Conservation (phyloP, 2,888 invertebrate species). For the Zhuqinia jingwanae region DNA sequence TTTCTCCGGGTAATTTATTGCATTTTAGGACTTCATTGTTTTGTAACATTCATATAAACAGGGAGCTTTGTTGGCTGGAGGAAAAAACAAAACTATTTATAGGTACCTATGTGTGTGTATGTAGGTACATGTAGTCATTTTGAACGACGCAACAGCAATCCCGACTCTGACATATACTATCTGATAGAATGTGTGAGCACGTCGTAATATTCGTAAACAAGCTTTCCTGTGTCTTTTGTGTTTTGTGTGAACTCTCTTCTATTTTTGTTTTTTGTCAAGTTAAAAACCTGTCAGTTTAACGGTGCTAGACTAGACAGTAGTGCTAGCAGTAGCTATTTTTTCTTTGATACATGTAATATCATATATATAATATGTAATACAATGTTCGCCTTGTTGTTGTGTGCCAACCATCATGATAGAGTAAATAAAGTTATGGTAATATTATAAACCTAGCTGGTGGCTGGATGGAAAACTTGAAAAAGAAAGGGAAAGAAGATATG, state of each 20-base stretch:
- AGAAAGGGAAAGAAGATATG: constrained; percentile 9
- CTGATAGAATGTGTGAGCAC: constrained; percentile 66
- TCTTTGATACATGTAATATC: background rate
- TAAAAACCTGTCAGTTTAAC: constrained; percentile 70
- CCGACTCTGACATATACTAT: constrained; percentile 48
- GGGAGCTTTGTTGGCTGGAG: constrained; percentile 38
- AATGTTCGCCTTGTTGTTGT: no score
- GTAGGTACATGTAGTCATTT: background rate
- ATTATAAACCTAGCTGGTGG: constrained; percentile 20
- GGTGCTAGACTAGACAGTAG: constrained; percentile 26
- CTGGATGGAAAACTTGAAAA: background rate
- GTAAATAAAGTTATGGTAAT: constrained; percentile 62
- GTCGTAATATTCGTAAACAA: constrained; percentile 66
- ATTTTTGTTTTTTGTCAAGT: constrained; percentile 60
- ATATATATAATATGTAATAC: background rate
- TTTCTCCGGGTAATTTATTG: constrained; percentile 64
- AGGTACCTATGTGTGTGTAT: background rate
- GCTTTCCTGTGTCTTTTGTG: constrained; percentile 37
- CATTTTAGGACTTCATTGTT: constrained; percentile 67
- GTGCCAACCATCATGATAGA: constrained; percentile 25
- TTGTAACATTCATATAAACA: constrained; percentile 5
- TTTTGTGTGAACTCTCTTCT: constrained; percentile 39
- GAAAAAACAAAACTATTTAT: constrained; percentile 24
- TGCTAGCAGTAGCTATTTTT: constrained; percentile 33
- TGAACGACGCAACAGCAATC: constrained; percentile 23